A percentile compares a stretch with the other conserved stretches of the same genome.
Evolutionary conservation across 2,113 vertebrate species (phyloP).

Genomic region (Pangasianodon gigas): DNA sequence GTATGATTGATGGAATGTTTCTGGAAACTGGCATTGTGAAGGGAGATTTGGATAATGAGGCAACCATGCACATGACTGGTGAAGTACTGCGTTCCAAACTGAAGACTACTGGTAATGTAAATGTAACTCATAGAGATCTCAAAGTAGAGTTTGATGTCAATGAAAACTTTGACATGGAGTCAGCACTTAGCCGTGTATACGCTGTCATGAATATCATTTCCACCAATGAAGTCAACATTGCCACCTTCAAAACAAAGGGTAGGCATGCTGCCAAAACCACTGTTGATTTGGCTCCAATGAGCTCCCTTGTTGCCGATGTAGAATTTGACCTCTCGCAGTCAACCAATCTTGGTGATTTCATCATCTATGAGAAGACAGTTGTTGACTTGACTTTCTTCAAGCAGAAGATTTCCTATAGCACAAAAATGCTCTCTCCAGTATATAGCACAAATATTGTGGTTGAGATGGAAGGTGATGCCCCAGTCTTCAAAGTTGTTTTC

Average conservation of each 20-base stretch:
- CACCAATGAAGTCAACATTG: constrained; percentile 70
- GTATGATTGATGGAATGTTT: constrained; percentile 73
- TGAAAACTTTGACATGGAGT: constrained; percentile 81
- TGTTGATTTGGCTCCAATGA: constrained; percentile 74
- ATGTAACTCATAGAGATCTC: constrained; percentile 61
- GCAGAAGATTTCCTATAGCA: constrained; percentile 76
- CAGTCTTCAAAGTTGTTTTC: constrained; percentile 71
- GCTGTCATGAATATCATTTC: constrained; percentile 74
- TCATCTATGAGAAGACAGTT: constrained; percentile 69
- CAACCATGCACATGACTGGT: constrained; percentile 77
- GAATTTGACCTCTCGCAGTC: constrained; percentile 77
- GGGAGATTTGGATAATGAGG: constrained; percentile 77
- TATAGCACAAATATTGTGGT: constrained; percentile 77
- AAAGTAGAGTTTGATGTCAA: constrained; percentile 75
- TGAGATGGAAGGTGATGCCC: constrained; percentile 70
- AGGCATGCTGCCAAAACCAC: constrained; percentile 74
- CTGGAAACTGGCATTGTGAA: constrained; percentile 69
- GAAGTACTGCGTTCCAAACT: constrained; percentile 76
- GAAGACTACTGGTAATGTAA: constrained; percentile 73
- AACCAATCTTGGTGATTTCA: constrained; percentile 70
- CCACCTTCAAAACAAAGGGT: constrained; percentile 70
- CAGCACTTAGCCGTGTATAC: constrained; percentile 73
- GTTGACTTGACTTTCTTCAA: constrained; percentile 69
- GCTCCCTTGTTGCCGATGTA: constrained; percentile 71
- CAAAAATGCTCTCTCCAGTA: constrained; percentile 77